These are phyloP conservation scores for Enteromius anoplus DNA, from an alignment of 2,797 vertebrate genomes.

Conservation along the genomic window DNA sequence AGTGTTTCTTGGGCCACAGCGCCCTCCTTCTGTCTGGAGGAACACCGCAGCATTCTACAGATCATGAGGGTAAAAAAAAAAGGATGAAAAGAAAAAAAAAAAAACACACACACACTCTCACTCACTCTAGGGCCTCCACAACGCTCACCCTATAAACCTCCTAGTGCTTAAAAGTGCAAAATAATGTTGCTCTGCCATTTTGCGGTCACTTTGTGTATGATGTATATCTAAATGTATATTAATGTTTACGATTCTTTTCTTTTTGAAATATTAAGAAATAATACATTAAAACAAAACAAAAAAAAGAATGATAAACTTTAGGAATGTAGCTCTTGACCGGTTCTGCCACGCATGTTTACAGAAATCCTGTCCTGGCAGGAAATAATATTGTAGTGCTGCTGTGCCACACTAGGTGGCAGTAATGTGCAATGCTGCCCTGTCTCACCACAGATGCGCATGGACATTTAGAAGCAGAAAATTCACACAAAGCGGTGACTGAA, in stretches of 20 bases:
- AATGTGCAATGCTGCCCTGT: constrained; percentile 67
- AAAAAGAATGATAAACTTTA: constrained; percentile 69
- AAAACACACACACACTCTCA: constrained; percentile 20
- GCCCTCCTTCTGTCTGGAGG: constrained; percentile 39
- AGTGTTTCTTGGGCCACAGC: constrained; percentile 13
- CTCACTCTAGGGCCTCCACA: constrained; percentile 40
- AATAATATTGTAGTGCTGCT: constrained; percentile 73
- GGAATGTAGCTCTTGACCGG: constrained; percentile 75
- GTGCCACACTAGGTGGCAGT: constrained; percentile 80
- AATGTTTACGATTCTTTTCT: constrained; percentile 53
- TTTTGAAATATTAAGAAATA: constrained; percentile 41
- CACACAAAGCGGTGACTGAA: constrained; percentile 47
- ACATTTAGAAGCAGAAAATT: constrained; percentile 55
- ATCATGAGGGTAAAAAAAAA: constrained; percentile 36
- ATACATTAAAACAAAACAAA: constrained; percentile 62
- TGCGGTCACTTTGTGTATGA: constrained; percentile 61
- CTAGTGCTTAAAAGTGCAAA: constrained; percentile 56
- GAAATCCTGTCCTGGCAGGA: constrained; percentile 68
- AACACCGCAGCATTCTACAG: constrained; percentile 38
- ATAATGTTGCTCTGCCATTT: constrained; percentile 62
- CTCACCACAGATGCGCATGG: constrained; percentile 66
- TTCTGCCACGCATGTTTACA: constrained; percentile 78
- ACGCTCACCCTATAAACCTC: constrained; percentile 43
- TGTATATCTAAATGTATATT: constrained; percentile 64
- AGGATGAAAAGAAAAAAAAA: constrained; percentile 16